These are phyloP conservation scores for Procavia capensis DNA, from an alignment of 2,113 vertebrate species.

Conservation along the genomic window DNA sequence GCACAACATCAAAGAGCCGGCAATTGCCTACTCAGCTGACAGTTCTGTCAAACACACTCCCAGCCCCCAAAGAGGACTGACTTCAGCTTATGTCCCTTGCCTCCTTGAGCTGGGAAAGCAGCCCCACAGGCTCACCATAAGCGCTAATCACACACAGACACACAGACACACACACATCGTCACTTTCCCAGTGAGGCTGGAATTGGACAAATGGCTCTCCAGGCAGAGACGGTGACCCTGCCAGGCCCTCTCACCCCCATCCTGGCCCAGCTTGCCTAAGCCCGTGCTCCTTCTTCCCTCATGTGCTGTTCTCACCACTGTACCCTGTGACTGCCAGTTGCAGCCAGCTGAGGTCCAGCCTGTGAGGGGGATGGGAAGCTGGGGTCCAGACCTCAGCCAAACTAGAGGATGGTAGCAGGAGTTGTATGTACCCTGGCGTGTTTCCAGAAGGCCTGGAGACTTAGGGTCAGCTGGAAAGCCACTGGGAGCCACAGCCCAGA, in stretches of 20 bases:
- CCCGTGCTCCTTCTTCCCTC: conserved; percentile 24
- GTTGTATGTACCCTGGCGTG: fast-evolving
- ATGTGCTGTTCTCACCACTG: fast-evolving
- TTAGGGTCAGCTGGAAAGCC: not conserved
- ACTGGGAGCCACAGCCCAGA: not conserved
- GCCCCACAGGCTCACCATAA: not conserved
- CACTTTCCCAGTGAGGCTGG: conserved; percentile 82
- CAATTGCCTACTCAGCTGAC: fast-evolving
- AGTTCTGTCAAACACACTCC: not conserved
- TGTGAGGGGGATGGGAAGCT: fast-evolving
- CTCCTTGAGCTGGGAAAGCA: conserved; percentile 47
- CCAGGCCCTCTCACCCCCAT: conserved; percentile 64
- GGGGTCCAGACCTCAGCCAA: not conserved
- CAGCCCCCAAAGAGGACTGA: not conserved
- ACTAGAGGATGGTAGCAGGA: not conserved
- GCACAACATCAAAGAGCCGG: fast-evolving
- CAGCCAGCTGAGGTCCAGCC: not conserved
- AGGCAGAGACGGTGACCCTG: conserved; percentile 75
- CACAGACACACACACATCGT: too few species aligned
- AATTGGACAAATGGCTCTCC: conserved; percentile 76
- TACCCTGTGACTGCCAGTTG: not conserved
- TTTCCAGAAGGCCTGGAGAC: not conserved
- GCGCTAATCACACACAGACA: conserved; percentile 81
- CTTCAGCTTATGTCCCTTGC: not conserved
- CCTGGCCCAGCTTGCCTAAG: conserved; percentile 60